These are phyloP conservation scores for Dasypus novemcinctus DNA, from an alignment of 2,113 vertebrate genomes.

Conservation along the genomic window DNA sequence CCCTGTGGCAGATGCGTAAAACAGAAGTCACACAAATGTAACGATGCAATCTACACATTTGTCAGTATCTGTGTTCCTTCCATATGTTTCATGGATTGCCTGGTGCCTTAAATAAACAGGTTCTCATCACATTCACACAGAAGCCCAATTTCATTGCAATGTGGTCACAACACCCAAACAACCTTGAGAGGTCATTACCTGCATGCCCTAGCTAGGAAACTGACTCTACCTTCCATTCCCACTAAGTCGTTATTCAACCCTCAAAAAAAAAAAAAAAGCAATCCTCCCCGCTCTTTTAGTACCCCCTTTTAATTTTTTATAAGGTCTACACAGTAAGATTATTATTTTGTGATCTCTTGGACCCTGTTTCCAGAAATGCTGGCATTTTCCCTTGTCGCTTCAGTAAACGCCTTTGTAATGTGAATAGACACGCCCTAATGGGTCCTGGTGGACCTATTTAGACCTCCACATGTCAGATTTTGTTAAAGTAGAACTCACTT, in stretches of 20 bases:
- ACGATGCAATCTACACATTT: background rate
- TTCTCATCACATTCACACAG: background rate
- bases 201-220: background rate
- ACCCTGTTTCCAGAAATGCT: background rate
- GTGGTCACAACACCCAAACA: background rate
- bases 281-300: background rate
- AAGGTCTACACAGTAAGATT: background rate
- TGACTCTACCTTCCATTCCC: too few species aligned
- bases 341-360: background rate
- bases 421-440: background rate
- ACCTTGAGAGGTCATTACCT: background rate
- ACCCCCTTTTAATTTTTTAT: background rate
- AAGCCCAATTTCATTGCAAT: background rate
- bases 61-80: background rate
- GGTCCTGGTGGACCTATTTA: conserved; percentile 1
- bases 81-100: conserved; percentile 17
- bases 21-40: conserved; percentile 40
- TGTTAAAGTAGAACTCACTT: conserved; percentile 19
- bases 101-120: background rate
- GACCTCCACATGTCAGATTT: background rate
- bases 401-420: background rate
- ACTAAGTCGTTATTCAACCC: background rate
- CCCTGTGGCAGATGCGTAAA: conserved; percentile 52
- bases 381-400: background rate
- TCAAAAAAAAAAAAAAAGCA: background rate